A percentile compares a stretch with the other conserved stretches of the same genome.
phyloP scores from a whole-genome alignment of 2,797 vertebrate species.

The Australoheros facetus region DNA sequence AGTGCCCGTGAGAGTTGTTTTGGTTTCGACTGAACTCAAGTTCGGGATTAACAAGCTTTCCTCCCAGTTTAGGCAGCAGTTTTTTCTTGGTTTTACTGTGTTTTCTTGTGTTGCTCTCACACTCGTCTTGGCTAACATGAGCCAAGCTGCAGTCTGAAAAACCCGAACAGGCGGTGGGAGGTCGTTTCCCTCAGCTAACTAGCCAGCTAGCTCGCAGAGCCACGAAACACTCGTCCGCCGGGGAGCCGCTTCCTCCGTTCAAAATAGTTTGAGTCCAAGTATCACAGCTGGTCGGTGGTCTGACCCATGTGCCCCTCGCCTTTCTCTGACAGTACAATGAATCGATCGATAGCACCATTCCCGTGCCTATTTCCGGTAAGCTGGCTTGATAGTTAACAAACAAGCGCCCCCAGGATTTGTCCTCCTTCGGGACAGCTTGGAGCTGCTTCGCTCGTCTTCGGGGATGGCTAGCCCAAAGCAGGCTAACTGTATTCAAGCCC shows the following conservation, averaged over 20 bases:
- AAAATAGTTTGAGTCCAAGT: constrained; percentile 71
- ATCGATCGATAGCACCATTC: constrained; percentile 77
- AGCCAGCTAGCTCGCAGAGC: constrained; percentile 70
- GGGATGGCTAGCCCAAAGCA: constrained; percentile 48
- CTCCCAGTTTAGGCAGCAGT: background rate
- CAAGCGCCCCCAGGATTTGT: constrained; percentile 43
- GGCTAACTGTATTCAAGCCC: constrained; percentile 45
- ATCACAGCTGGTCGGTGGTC: constrained; percentile 44
- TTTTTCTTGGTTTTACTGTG: constrained; percentile 18
- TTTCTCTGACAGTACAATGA: constrained; percentile 65
- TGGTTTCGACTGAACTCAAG: background rate
- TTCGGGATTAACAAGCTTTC: background rate
- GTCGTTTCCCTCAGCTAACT: constrained; percentile 63
- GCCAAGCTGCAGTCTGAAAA: constrained; percentile 31
- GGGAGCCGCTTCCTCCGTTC: constrained; percentile 60
- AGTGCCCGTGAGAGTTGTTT: background rate
- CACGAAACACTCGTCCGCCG: constrained; percentile 68
- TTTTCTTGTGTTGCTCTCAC: constrained; percentile 6
- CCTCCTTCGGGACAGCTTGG: constrained; percentile 62
- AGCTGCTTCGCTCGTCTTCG: constrained; percentile 48
- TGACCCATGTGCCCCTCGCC: constrained; percentile 68
- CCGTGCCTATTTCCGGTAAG: constrained; percentile 61
- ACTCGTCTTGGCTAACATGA: constrained; percentile 33
- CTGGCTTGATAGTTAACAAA: constrained; percentile 53
- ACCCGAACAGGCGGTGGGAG: constrained; percentile 61